Conservation (phyloP, 2,797 vertebrate genomes). For the Taeniopygia guttata region DNA sequence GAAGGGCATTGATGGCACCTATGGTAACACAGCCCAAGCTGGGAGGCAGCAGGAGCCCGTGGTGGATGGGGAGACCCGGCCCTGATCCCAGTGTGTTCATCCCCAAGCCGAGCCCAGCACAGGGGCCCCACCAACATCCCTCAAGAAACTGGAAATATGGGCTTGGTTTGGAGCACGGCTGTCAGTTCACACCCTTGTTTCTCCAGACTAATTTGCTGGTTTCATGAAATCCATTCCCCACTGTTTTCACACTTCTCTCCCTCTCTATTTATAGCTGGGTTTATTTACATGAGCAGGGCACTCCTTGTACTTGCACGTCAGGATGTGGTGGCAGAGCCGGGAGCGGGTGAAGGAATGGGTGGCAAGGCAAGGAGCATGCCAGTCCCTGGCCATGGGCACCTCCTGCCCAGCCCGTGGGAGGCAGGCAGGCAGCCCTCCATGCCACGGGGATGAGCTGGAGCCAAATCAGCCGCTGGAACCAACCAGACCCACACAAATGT, state of each 20-base stretch:
- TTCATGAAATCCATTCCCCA: constrained; percentile 60
- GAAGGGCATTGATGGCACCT: background rate
- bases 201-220: constrained; percentile 62
- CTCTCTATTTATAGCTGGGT: constrained; percentile 64
- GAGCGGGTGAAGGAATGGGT: background rate
- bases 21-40: background rate
- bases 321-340: background rate
- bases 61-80: background rate
- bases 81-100: rapidly evolving
- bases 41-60: rapidly evolving
- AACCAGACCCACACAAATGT: rapidly evolving
- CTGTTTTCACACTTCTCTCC: constrained; percentile 69
- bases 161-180: constrained; percentile 12
- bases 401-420: background rate
- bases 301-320: constrained; percentile 44
- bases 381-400: background rate
- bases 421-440: background rate
- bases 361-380: background rate
- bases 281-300: constrained; percentile 66
- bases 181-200: constrained; percentile 61
- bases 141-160: constrained; percentile 8
- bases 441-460: rapidly evolving
- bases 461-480: rapidly evolving
- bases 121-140: background rate
- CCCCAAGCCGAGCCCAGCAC: rapidly evolving